Evolutionary conservation across 2,113 vertebrate species (phyloP), one percentile per base, ranked within the genome.

Genomic region (Triplophysa tibetana): DNA sequence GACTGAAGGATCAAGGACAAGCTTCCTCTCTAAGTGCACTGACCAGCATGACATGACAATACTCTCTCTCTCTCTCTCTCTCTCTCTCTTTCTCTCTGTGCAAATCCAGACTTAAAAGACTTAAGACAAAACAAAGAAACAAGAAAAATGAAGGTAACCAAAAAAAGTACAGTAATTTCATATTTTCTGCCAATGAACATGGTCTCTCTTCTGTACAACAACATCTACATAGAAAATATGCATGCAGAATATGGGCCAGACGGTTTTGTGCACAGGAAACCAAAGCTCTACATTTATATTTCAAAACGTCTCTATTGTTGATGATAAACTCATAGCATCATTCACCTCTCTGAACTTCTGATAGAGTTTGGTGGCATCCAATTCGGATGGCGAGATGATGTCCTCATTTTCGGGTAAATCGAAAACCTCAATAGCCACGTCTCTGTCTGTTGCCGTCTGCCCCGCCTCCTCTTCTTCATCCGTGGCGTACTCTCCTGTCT

Each of bases 291-390:
- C 14, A 50, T 50, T 48, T 48, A 11, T 48, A 14, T 48, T 48
- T 3, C 19, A 45, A 21, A 5, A 77, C 48, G n/a, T 68, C n/a
- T n/a, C 26, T 33, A 33, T 8, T 21, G 10, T 14, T 9, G 8
- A 58, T 58, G 19, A 67, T 14, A 12, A 45, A 45, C 12, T 23
- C 38, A 45, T 23, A 33, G 19, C 26, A 29, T 7, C 8, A 6
- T 60, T 91, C 90, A 99, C 98, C 95, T 99, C 96, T 92, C 96
- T 93, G 90, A 99, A 99, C 87, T 98, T 99, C 92, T 99, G 97
- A 89, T 95, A 96, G 67, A 99, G 95, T 90, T 98, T 99, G 87
- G 84, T 93, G 69, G 95, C 95, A n/a, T 98, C 97, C 85, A 98
- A 83, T 77, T 98, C 96, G 0, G 95, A 95, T 0, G 96, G 96